phyloP scores from a whole-genome alignment of 1,140 invertebrate genomes.

The Drosophila burlai region DNA sequence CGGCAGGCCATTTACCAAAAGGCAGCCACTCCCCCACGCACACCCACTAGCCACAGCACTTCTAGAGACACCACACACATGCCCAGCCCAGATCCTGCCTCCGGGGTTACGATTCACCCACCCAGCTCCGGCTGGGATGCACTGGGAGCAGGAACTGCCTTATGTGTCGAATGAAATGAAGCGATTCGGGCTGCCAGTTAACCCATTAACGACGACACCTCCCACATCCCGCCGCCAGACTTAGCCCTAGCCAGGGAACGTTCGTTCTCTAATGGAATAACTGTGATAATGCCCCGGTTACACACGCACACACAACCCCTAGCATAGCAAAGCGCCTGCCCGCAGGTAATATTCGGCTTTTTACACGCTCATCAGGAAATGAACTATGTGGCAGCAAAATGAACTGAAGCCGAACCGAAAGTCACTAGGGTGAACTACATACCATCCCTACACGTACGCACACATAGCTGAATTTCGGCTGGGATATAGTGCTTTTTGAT shows the following conservation, averaged over 20 bases:
- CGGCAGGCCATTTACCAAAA: conserved; percentile 79
- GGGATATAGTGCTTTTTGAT: conserved; percentile 37
- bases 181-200: conserved; percentile 73
- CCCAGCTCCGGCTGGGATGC: conserved; percentile 11
- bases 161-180: conserved; percentile 69
- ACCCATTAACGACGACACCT: conserved; percentile 73
- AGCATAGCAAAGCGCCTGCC: conserved; percentile 1
- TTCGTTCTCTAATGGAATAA: conserved; percentile 45
- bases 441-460: not conserved
- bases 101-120: conserved; percentile 1
- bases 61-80: conserved; percentile 6
- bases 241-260: conserved; percentile 4
- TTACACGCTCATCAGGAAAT: conserved; percentile 50
- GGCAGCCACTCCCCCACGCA: conserved; percentile 35
- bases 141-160: conserved; percentile 42
- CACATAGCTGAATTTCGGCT: not conserved
- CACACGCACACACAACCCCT: conserved; percentile 11
- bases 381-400: conserved; percentile 40
- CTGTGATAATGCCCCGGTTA: conserved; percentile 42
- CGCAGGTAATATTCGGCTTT: conserved; percentile 48
- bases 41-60: conserved; percentile 21
- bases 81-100: conserved; percentile 6
- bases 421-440: conserved; percentile 25
- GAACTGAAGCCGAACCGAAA: conserved; percentile 29
- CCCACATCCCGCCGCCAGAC: conserved; percentile 12